Base-by-base conservation (phyloP, 1,140 invertebrate species). In the Cyclina sinensis region DNA sequence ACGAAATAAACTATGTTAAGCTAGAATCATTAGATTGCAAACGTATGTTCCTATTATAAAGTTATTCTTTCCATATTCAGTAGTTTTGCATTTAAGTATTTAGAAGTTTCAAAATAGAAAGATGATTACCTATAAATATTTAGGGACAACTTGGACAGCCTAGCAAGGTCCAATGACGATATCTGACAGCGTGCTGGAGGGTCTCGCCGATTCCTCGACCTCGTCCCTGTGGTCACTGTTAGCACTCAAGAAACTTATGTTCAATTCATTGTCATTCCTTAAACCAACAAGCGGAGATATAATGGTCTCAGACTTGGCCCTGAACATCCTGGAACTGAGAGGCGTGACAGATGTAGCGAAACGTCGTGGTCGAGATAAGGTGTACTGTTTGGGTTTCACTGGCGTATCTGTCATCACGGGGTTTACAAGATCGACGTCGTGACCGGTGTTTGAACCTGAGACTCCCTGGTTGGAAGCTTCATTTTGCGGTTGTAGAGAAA, bases 251-350 rank as follows among this genome's bases (percentile, higher is more conserved):
- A 83, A 39, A 83, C 81, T 83, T 32, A 70, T 3, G 27, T 83
- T 65, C 9, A 83, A n/a, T 51, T 83, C 81, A 70, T 83, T 83
- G 59, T 68, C 46, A 51, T 83, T 83, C 32, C 81, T 24, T 0
- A 43, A 43, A 32, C 81, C 81, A 21, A 70, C 43, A 1, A 83
- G 32, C n/a, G 81, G 81, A 4, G 81, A 83, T 21, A 39, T 70
- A 32, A 83, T 16, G 18, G 62, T 65, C 27, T 83, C 62, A 16
- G 81, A 46, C 43, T 83, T 83, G 32, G n/a, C 18, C 2, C 14
- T 37, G 24, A 16, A 35, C 18, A 35, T 65, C 24, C 32, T 70
- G 4, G 65, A 68, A 4, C 35, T 1, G 16, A 65, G 21, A 16
- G 59, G 79, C 14, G 59, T 62, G 11, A 35, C 35, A 39, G 21